Evolutionary conservation across 2,113 vertebrate species (phyloP).

Genomic region (Microcebus jonahi): DNA sequence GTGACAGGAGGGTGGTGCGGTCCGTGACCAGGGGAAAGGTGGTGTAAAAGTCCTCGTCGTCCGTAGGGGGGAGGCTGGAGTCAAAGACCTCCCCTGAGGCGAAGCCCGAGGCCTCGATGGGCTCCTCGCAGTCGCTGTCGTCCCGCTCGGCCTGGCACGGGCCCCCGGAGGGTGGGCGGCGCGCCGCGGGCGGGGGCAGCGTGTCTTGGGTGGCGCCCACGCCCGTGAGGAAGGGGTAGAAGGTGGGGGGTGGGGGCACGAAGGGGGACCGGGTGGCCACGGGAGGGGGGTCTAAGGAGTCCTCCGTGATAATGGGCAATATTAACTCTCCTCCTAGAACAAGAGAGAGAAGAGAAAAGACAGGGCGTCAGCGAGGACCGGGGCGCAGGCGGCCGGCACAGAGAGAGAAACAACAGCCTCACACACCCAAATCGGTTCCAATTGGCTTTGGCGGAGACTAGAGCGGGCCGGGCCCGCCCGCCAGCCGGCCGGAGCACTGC

Average conservation of each 20-base stretch:
- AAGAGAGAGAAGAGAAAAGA: conserved; percentile 76
- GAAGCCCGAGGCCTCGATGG: conserved; percentile 94
- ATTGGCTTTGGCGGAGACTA: conserved; percentile 74
- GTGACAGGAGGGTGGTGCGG: conserved; percentile 91
- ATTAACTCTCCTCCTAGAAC: conserved; percentile 96
- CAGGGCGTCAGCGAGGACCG: conserved; percentile 71
- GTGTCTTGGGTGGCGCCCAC: conserved; percentile 96
- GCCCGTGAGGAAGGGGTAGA: conserved; percentile 91
- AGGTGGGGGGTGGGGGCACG: conserved; percentile 93
- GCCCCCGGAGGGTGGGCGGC: conserved; percentile 78
- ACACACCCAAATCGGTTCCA: conserved; percentile 71
- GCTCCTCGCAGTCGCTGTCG: conserved; percentile 93
- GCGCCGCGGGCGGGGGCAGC: conserved; percentile 79
- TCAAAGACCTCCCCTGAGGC: conserved; percentile 93
- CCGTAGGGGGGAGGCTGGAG: conserved; percentile 91
- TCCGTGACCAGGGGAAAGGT: conserved; percentile 95
- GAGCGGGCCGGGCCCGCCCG: conserved; percentile 74
- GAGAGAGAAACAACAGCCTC: conserved; percentile 80
- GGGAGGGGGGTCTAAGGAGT: conserved; percentile 95
- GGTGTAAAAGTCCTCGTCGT: conserved; percentile 96
- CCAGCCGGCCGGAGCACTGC: conserved; percentile 70
- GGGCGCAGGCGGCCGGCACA: conserved; percentile 71
- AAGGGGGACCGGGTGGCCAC: conserved; percentile 94
- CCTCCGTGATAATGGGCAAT: conserved; percentile 97
- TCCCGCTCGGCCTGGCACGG: conserved; percentile 94